Evolutionary conservation across 2,888 invertebrate genomes (phyloP).

Genomic region (Aphidoletes aphidimyza): DNA sequence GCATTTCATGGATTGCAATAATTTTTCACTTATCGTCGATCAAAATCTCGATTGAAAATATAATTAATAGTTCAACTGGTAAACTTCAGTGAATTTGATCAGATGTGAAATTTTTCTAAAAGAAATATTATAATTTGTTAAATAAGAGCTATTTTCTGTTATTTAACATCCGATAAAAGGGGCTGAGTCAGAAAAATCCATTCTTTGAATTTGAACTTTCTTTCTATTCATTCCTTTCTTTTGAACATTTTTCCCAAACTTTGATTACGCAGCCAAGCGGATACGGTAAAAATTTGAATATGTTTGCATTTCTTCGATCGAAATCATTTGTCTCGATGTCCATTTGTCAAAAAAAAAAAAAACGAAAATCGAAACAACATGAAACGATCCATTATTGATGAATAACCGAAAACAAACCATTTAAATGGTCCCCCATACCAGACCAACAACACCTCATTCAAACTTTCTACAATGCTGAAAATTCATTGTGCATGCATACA

Average conservation of each 20-base stretch:
- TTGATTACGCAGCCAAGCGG: neutral
- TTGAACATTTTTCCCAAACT: neutral
- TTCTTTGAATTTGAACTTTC: neutral
- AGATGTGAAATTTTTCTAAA: too few relatives aligned
- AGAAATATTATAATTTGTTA: neutral
- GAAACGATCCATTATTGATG: conserved; percentile 23
- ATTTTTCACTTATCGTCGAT: neutral
- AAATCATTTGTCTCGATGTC: conserved; percentile 35
- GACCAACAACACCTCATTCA: too few relatives aligned
- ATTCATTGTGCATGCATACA: conserved; percentile 28
- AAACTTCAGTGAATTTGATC: neutral
- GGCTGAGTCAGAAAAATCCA: neutral
- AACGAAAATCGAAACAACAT: neutral
- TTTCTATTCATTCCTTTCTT: too few relatives aligned
- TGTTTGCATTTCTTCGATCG: conserved; percentile 28
- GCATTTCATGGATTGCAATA: neutral
- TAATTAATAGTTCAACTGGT: neutral
- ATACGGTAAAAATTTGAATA: conserved; percentile 27
- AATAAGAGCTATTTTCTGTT: neutral
- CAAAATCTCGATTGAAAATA: neutral
- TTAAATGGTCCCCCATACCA: neutral
- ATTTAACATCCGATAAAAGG: neutral
- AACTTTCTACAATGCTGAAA: neutral
- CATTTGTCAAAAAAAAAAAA: conserved; percentile 22
- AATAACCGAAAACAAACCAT: conserved; percentile 45